Percentiles rank a stretch among this genome's conserved stretches.
These are phyloP conservation scores for Cotesia chilonis DNA, from an alignment of 1,140 invertebrate species.

Conservation along the genomic window DNA sequence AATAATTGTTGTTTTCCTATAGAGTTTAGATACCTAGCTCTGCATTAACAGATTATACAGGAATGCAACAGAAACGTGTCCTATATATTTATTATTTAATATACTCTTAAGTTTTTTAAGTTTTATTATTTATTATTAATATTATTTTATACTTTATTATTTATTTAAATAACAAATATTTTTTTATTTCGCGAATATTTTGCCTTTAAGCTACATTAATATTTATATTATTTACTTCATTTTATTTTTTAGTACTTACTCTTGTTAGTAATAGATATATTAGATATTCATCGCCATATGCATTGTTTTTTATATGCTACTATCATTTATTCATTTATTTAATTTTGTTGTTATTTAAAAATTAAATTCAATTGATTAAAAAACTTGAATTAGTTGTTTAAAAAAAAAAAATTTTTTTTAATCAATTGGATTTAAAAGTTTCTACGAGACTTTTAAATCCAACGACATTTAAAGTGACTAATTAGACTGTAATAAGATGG, in stretches of 20 bases:
- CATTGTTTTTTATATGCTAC: slow-evolving; percentile 5
- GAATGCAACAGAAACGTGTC: slow-evolving; percentile 63
- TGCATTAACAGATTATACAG: slow-evolving; percentile 63
- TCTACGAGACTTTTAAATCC: too few relatives aligned
- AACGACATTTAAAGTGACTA: too few relatives aligned
- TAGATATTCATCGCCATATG: slow-evolving; percentile 7
- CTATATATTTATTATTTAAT: slow-evolving; percentile 45
- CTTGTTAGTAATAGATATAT: neutral
- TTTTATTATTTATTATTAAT: slow-evolving; percentile 43
- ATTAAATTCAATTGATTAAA: neutral
- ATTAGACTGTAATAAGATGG: too few relatives aligned
- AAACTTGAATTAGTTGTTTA: neutral
- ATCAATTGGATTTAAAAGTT: too few relatives aligned
- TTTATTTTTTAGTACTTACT: slow-evolving; percentile 3
- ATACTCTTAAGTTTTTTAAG: slow-evolving; percentile 35
- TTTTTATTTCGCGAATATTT: too few relatives aligned
- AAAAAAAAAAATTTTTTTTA: too few relatives aligned
- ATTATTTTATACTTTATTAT: slow-evolving; percentile 34
- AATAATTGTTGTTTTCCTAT: slow-evolving; percentile 63
- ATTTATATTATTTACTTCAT: neutral
- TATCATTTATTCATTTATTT: neutral
- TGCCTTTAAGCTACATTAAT: too few relatives aligned
- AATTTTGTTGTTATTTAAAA: too few relatives aligned
- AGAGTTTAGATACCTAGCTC: slow-evolving; percentile 64
- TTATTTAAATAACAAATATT: neutral